Percentiles rank a stretch among this genome's conserved stretches.
Evolutionary conservation across 1,140 invertebrate species (phyloP).

Genomic region (Nephotettix cincticeps): DNA sequence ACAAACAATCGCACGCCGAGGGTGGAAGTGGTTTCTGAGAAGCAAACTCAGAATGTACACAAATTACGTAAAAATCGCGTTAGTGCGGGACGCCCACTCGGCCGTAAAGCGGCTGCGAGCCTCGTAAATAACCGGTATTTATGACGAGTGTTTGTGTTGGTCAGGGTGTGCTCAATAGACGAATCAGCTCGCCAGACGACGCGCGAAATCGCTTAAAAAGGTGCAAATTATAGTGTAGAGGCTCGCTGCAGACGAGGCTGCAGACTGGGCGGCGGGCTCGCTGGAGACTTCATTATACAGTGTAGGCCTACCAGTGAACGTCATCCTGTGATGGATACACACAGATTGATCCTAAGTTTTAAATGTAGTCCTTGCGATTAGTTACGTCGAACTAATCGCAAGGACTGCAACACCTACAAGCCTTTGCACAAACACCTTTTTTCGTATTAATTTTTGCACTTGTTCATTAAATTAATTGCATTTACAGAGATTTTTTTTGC

Average conservation of each 20-base stretch:
- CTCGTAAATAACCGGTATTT: conserved; percentile 1
- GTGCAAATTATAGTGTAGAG: conserved; percentile 4
- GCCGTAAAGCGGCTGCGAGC: not conserved
- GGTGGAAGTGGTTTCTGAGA: not conserved
- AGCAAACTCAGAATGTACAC: not conserved
- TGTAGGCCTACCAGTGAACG: no score
- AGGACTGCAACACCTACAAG: no score
- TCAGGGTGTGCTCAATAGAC: not conserved
- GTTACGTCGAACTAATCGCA: no score
- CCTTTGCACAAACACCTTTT: no score
- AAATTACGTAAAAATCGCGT: conserved; percentile 10
- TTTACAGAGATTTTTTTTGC: no score
- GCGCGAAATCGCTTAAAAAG: conserved; percentile 5
- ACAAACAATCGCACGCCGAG: not conserved
- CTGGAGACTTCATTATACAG: no score
- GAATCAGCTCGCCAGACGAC: not conserved
- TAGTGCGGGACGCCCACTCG: not conserved
- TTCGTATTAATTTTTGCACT: no score
- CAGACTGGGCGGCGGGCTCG: no score
- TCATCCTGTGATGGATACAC: no score
- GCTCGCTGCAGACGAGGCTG: not conserved
- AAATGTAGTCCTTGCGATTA: no score
- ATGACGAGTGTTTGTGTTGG: not conserved
- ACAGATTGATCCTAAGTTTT: no score
- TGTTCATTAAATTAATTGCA: no score